phyloP scores from a whole-genome alignment of 2,888 invertebrate species.

The Tenthredo notha region DNA sequence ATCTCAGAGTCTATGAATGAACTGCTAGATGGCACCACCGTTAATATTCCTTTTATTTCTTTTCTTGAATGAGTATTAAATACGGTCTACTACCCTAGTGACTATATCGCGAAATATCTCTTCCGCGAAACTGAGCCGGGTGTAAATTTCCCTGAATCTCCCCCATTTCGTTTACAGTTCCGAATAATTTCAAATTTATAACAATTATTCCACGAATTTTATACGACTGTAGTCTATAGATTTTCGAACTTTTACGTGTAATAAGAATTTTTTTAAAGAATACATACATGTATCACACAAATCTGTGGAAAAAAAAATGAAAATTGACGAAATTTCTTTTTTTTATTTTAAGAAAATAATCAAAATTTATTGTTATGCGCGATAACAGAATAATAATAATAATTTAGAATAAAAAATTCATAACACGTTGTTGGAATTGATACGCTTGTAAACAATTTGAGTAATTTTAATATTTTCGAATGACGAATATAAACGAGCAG shows the following conservation, averaged over 20 bases:
- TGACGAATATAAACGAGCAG: not conserved
- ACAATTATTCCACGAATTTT: not conserved
- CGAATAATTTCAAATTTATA: not conserved
- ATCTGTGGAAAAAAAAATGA: too few relatives aligned
- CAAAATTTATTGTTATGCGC: too few relatives aligned
- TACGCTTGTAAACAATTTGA: not conserved
- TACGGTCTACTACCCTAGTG: not conserved
- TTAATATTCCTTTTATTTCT: not conserved
- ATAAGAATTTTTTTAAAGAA: not conserved
- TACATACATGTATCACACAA: too few relatives aligned
- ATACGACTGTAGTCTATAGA: not conserved
- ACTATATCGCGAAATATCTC: not conserved
- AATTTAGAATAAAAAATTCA: too few relatives aligned
- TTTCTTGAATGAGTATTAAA: not conserved
- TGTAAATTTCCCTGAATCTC: not conserved
- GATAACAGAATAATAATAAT: too few relatives aligned
- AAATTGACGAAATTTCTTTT: too few relatives aligned
- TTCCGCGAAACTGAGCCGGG: not conserved
- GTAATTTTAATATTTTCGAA: not conserved
- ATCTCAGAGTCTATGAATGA: not conserved
- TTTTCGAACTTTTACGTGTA: not conserved
- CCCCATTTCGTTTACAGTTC: not conserved
- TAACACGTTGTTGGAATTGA: too few relatives aligned
- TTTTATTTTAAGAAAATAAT: too few relatives aligned
- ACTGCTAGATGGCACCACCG: not conserved